A percentile compares a stretch with the other conserved stretches of the same genome.
Conservation (phyloP, 2,113 vertebrate genomes). For the Macroglossus sobrinus region DNA sequence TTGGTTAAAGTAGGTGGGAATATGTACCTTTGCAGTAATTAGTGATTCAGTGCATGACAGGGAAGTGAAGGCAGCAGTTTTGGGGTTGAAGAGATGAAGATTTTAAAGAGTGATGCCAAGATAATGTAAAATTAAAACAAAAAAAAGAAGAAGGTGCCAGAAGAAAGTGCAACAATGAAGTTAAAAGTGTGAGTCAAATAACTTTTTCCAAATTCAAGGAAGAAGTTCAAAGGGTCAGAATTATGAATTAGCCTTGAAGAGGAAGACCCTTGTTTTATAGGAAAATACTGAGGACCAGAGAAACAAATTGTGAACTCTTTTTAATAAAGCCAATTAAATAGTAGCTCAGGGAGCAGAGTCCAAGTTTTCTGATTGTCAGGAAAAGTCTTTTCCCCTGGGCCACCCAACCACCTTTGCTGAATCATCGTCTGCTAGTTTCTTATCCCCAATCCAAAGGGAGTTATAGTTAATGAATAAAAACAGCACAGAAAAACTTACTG, state of each 20-base stretch:
- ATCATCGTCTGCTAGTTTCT: slow-evolving; percentile 31
- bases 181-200: not conserved
- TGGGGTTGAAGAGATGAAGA: not conserved
- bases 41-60: not conserved
- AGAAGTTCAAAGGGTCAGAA: not conserved
- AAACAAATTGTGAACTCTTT: not conserved
- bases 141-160: not conserved
- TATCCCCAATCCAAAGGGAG: not conserved
- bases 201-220: not conserved
- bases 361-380: not conserved
- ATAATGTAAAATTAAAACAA: not conserved
- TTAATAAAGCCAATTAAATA: not conserved
- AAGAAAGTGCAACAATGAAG: not conserved
- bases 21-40: not conserved
- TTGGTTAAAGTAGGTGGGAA: not conserved
- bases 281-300: not conserved
- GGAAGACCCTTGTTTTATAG: not conserved
- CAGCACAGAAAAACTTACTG: not conserved
- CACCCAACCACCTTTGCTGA: not conserved
- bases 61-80: not conserved
- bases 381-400: not conserved
- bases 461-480: slow-evolving; percentile 70
- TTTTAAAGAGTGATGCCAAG: not conserved
- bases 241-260: not conserved
- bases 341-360: not conserved